Base-by-base conservation (phyloP, 2,113 vertebrate species). In the Diadophis punctatus region DNA sequence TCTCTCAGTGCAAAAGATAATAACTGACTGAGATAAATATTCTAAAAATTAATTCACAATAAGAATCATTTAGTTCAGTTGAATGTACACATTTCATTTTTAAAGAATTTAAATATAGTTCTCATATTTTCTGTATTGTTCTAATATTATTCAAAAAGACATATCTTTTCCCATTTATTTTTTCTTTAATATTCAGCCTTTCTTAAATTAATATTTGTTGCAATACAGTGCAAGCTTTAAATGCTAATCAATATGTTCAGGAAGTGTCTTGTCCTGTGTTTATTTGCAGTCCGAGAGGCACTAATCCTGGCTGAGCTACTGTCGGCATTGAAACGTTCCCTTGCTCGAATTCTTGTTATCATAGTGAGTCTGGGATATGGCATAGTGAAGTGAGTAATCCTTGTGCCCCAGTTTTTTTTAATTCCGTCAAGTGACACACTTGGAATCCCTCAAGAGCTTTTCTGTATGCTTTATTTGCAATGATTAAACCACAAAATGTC, bases 281-380 rank as follows among this genome's bases (percentile, higher is more conserved):
- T 90, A 51, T 91, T 92, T 90, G 2, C 95, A 99, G 99, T 99
- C 74, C 98, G 98, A 92, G 98, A 98, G 49, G 98, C 99, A 53
- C 97, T 99, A 91, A 98, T 99, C 91, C 98, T 99, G 94, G 99
- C 98, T 51, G 99, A 99, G 96, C 97, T 99, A 84, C 98, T 99
- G 58, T 99, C 99, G 0, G 99, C 99, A 10, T 97, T 99, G 94
- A 99, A 99, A 95, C 98, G 99, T 90, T 99, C 99, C 0, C 95
- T 99, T 88, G 99, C 99, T 94, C 98, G 99, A 93, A 99, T 98
- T 93, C 97, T 99, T 93, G 98, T 99, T 93, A 99, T 99, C 95
- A 99, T 99, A 89, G 99, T 99, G 95, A 99, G 99, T 92, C 97
- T 99, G 88, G 99, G 99, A 60, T 99, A 99, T 56, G 99, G 99